Evolutionary conservation across 2,797 vertebrate species (phyloP), one percentile per base, ranked within the genome.

Genomic region (Chloroceryle amazona): DNA sequence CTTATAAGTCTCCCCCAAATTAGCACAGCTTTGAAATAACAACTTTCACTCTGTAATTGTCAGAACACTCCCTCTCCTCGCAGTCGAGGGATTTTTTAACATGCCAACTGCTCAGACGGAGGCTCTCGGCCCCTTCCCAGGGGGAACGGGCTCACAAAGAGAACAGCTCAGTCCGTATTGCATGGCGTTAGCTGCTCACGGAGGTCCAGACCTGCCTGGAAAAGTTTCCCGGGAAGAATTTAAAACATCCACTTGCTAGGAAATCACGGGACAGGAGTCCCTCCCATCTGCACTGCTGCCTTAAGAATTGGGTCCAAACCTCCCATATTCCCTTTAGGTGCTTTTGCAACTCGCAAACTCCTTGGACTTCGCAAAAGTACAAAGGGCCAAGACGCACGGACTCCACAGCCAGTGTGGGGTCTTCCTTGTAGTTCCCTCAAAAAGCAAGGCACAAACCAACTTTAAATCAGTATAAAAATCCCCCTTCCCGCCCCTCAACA

Each of bases 1-100:
- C 85, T 91, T 89, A 60, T 75, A 85, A 91, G 89, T 74, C 92
- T 94, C 68, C 82, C 89, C 80, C 63, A 74, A 78, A 96, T 93
- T 81, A 89, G 5, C 42, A 22, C 70, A 88, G 91, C 70, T 96
- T 88, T 95, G 92, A 96, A 95, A 91, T 67, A 80, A 75, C 58
- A 86, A 68, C 84, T 86, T 94, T 81, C 89, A 72, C 90, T 78
- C 29, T 55, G 49, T 41, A 90, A 80, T 68, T 82, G 60, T 28
- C 93, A 76, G 82, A 96, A 95, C 51, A 21, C 35, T 71, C 57
- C 52, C 29, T 42, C 86, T 67, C 31, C 52, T 46, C 22, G 83
- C 58, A 83, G 47, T 33, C 31, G 28, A 26, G 41, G 57, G 52
- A 65, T 61, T 66, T 66, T 54, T 62, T 20, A 37, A 51, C 3